These are phyloP conservation scores for Propsilocerus akamusi DNA, from an alignment of 1,140 invertebrate species.

Conservation along the genomic window DNA sequence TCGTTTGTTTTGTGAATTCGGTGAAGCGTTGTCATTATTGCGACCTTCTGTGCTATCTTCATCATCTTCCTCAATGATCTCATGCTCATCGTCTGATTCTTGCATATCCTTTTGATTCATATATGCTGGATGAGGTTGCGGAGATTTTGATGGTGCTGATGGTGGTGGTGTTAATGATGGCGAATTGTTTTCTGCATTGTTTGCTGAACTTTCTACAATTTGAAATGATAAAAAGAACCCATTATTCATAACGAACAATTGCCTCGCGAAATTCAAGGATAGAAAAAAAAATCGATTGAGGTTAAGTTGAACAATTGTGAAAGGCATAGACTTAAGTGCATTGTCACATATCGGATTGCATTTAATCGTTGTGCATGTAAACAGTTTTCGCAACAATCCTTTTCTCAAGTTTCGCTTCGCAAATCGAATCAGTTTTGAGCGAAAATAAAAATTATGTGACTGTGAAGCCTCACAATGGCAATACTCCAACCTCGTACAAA, in stretches of 20 bases:
- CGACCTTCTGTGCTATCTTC: conserved; percentile 31
- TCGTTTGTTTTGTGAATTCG: conserved; percentile 41
- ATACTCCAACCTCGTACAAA: too few species aligned
- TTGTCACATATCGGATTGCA: too few species aligned
- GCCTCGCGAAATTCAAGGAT: too few species aligned
- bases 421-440: too few species aligned
- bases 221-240: conserved; percentile 12
- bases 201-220: conserved; percentile 44
- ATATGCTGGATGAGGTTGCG: conserved; percentile 22
- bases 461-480: too few species aligned
- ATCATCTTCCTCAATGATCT: conserved; percentile 35
- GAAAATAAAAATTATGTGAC: too few species aligned
- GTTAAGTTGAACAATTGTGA: too few species aligned
- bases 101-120: conserved; percentile 15
- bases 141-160: conserved; percentile 32
- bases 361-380: too few species aligned
- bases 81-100: conserved; percentile 43
- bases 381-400: too few species aligned
- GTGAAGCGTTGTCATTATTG: conserved; percentile 24
- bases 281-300: too few species aligned
- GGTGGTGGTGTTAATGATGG: conserved; percentile 13
- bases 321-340: too few species aligned
- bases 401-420: too few species aligned
- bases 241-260: conserved; percentile 5
- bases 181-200: conserved; percentile 23